A percentile compares a stretch with the other conserved stretches of the same genome.
phyloP scores from a whole-genome alignment of 2,888 invertebrate species.

The Cynaeus angustus region DNA sequence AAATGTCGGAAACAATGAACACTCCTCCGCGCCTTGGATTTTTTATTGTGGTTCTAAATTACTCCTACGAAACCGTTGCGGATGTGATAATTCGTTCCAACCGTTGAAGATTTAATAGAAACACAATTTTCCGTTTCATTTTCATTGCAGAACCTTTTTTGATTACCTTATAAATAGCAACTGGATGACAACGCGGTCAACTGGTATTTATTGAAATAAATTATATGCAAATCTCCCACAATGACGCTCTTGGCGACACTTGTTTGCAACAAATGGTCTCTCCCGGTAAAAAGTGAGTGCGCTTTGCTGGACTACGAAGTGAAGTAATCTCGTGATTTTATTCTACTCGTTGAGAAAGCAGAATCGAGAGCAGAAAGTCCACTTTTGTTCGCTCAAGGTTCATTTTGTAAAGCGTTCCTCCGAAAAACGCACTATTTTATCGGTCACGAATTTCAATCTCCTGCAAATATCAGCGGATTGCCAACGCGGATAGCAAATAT shows the following conservation, averaged over 20 bases:
- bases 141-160: constrained; percentile 9
- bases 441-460: constrained; percentile 35
- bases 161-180: constrained; percentile 15
- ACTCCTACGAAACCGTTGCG: constrained; percentile 16
- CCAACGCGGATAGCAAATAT: constrained; percentile 33
- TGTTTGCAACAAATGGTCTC: background rate
- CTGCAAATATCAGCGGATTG: constrained; percentile 31
- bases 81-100: constrained; percentile 23
- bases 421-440: constrained; percentile 14
- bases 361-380: constrained; percentile 3
- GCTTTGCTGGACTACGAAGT: constrained; percentile 10
- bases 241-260: background rate
- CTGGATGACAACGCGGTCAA: constrained; percentile 5
- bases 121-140: constrained; percentile 20
- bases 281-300: constrained; percentile 15
- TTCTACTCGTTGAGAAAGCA: constrained; percentile 4
- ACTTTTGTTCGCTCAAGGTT: constrained; percentile 4
- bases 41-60: constrained; percentile 13
- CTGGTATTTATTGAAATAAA: constrained; percentile 10
- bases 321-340: constrained; percentile 46
- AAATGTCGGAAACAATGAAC: constrained; percentile 10
- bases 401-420: constrained; percentile 25
- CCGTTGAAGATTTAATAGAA: constrained; percentile 21
- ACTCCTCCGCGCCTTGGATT: background rate
- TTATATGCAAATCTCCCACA: constrained; percentile 5